A percentile compares a stretch with the other conserved stretches of the same genome.
Conservation (phyloP, 2,797 vertebrate species). For the Acanthurus lineatus region DNA sequence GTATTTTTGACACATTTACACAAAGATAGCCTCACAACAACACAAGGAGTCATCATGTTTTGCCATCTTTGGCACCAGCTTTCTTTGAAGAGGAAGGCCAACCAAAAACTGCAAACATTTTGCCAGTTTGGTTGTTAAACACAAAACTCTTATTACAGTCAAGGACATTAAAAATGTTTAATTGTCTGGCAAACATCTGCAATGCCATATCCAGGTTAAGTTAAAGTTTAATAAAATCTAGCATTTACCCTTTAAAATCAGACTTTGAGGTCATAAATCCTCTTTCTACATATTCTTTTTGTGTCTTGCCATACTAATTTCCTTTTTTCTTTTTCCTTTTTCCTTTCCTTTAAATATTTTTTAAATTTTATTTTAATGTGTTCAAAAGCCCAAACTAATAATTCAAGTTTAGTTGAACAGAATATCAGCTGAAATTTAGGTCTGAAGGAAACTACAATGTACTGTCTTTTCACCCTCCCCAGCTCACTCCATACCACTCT, state of each 20-base stretch:
- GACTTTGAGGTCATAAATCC: no score
- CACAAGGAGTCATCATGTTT: neutral
- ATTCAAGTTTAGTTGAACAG: slow-evolving; percentile 14
- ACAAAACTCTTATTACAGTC: neutral
- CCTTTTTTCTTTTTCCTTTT: no score
- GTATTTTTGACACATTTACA: slow-evolving; percentile 29
- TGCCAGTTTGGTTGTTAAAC: neutral
- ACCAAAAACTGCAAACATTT: slow-evolving; percentile 2
- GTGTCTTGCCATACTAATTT: neutral
- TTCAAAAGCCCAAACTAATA: slow-evolving; percentile 5
- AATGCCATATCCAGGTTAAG: neutral
- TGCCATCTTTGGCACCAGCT: neutral
- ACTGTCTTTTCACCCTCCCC: slow-evolving; percentile 4
- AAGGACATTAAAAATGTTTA: neutral
- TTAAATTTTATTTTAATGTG: neutral
- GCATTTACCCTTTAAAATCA: no score
- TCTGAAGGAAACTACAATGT: slow-evolving; percentile 20
- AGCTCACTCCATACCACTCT: slow-evolving; percentile 16
- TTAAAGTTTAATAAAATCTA: neutral
- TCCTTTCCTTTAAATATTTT: no score
- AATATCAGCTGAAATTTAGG: neutral
- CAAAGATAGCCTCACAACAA: slow-evolving; percentile 15
- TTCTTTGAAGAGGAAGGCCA: slow-evolving; percentile 15
- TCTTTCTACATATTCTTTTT: no score
- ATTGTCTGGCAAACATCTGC: neutral